Evolutionary conservation across 1,140 invertebrate species (phyloP).

Genomic region (Bombus vancouverensis): DNA sequence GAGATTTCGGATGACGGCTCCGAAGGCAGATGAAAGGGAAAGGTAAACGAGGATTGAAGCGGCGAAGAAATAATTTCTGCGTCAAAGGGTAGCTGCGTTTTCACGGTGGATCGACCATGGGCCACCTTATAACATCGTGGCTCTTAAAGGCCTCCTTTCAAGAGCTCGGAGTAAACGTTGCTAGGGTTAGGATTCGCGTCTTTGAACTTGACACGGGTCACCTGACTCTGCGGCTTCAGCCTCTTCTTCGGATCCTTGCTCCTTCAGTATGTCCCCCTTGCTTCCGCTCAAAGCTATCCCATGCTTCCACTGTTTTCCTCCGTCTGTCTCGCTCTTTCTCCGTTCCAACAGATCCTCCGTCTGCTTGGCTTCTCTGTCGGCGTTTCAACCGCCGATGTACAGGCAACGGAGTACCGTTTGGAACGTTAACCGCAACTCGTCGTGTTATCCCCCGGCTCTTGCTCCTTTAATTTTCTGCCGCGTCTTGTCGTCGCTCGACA

Average conservation of each 20-base stretch:
- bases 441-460: conserved; percentile 17
- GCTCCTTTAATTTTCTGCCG: conserved; percentile 39
- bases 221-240: conserved; percentile 72
- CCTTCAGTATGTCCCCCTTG: conserved; percentile 1
- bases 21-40: not conserved
- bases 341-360: not conserved
- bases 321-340: not conserved
- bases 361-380: not conserved
- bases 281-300: not conserved
- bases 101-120: conserved; percentile 66
- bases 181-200: conserved; percentile 73
- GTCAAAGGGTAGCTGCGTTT: conserved; percentile 60
- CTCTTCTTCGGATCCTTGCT: conserved; percentile 49
- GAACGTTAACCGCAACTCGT: conserved; percentile 54
- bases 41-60: conserved; percentile 61
- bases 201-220: conserved; percentile 82
- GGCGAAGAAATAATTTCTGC: conserved; percentile 67
- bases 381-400: not conserved
- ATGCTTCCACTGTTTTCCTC: conserved; percentile 3
- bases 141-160: conserved; percentile 62
- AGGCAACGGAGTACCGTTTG: conserved; percentile 24
- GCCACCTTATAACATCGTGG: conserved; percentile 52
- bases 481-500: conserved; percentile 9
- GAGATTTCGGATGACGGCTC: not conserved
- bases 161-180: conserved; percentile 73